Conservation (phyloP, 1,140 invertebrate species). For the Drosophila funebris region DNA sequence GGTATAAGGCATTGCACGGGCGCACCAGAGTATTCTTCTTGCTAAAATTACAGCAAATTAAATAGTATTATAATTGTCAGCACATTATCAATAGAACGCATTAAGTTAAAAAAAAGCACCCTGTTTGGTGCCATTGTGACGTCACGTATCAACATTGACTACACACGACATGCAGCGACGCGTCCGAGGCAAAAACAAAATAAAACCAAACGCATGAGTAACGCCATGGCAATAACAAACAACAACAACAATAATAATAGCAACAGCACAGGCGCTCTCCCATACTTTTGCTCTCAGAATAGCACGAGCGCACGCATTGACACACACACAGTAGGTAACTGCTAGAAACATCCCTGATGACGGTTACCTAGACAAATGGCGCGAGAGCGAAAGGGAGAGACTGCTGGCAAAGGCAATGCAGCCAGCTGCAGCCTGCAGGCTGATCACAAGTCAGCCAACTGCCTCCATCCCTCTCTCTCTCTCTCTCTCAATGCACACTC, state of each 20-base stretch:
- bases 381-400: neutral
- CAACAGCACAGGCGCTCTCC: constrained; percentile 1
- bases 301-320: neutral
- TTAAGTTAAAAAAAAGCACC: constrained; percentile 28
- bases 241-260: constrained; percentile 36
- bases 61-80: neutral
- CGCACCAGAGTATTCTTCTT: constrained; percentile 94
- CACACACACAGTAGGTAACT: constrained; percentile 10
- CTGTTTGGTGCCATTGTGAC: constrained; percentile 46
- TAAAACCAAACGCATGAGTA: constrained; percentile 36
- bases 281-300: neutral
- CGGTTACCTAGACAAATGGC: neutral
- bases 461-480: neutral
- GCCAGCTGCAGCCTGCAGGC: constrained; percentile 15
- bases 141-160: constrained; percentile 27
- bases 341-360: constrained; percentile 37
- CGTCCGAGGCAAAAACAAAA: constrained; percentile 29
- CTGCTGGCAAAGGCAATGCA: neutral
- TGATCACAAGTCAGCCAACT: neutral
- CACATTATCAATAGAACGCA: neutral
- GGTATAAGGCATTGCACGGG: constrained; percentile 90
- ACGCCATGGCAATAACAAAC: neutral
- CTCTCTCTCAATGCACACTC: neutral
- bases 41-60: constrained; percentile 84
- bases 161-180: constrained; percentile 67